Base-by-base conservation (phyloP, 2,113 vertebrate species). In the Ceyx cyanopectus region DNA sequence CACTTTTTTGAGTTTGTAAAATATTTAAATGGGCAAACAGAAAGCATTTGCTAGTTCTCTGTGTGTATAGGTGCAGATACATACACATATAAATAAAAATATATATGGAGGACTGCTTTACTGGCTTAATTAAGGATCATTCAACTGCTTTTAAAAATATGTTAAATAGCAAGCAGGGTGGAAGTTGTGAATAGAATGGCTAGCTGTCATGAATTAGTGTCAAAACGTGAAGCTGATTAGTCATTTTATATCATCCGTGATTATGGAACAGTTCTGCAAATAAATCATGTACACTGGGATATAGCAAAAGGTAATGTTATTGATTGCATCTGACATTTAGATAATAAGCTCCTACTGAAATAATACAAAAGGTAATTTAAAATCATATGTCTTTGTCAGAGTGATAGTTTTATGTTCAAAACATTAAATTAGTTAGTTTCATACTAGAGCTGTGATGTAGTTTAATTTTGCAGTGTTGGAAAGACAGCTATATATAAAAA, bases 321-420 rank as follows among this genome's bases (percentile, higher is more conserved):
- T 91, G 94, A 94, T 96, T 93, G 67, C 84, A 72, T 32, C 53
- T 94, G 94, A 89, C 85, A 63, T 91, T 85, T 58, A 81, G 75
- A 84, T 95, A 89, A 95, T 95, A 72, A 88, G 63, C 56, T 91
- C 19, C 63, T 90, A 80, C 77, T 81, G 89, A 86, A 76, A 75
- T 76, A 37, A 62, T 57, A 83, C 80, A 63, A 87, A 90, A 95
- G 74, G 78, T 85, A 92, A 94, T 95, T 96, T 93, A 48, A 81
- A 92, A 69, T 75, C 67, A 87, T 75, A 12, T 15, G 40, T 69
- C 89, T 95, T 86, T 80, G 74, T 95, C 77, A 90, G 63, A 77
- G 54, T 87, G 86, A 69, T 18, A 46, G 48, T 37, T 92, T 83
- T 57, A 66, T 79, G 79, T 56, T 76, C 72, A 80, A 88, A 93